Evolutionary conservation across 2,113 vertebrate genomes (phyloP).

Genomic region (Nothocercus julius): DNA sequence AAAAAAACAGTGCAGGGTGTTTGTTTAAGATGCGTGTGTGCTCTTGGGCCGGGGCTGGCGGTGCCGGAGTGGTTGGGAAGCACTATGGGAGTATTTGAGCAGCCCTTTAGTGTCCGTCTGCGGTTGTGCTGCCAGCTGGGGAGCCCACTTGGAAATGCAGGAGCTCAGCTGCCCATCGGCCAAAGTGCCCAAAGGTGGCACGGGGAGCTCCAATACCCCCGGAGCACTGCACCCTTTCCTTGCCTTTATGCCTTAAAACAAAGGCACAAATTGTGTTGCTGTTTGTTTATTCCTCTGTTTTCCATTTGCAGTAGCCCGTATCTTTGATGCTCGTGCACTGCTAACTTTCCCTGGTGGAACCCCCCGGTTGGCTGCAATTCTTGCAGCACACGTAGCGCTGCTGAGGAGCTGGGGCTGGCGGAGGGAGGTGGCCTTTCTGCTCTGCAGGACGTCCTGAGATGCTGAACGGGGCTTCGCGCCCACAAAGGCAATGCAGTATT

Average conservation of each 20-base stretch:
- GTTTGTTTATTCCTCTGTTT: not conserved
- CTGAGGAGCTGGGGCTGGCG: not conserved
- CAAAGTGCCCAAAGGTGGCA: not conserved
- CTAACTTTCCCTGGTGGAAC: not conserved
- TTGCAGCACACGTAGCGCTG: not conserved
- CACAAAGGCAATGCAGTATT: not conserved
- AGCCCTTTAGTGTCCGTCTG: not conserved
- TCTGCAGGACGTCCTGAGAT: not conserved
- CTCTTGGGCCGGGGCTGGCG: not conserved
- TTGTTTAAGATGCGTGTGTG: not conserved
- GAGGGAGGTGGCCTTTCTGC: not conserved
- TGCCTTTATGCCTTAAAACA: not conserved
- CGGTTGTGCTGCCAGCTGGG: not conserved
- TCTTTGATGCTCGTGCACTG: not conserved
- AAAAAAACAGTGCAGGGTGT: not conserved
- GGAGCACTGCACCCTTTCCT: rapidly evolving
- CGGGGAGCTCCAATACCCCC: too few species aligned
- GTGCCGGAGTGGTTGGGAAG: not conserved
- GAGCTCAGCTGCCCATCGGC: not conserved
- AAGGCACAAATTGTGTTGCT: not conserved
- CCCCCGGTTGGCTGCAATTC: not conserved
- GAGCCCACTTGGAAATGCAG: not conserved
- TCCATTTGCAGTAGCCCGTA: not conserved
- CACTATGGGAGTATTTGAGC: not conserved
- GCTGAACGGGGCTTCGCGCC: not conserved